phyloP scores from a whole-genome alignment of 2,113 vertebrate species.

The Cheilinus undulatus region DNA sequence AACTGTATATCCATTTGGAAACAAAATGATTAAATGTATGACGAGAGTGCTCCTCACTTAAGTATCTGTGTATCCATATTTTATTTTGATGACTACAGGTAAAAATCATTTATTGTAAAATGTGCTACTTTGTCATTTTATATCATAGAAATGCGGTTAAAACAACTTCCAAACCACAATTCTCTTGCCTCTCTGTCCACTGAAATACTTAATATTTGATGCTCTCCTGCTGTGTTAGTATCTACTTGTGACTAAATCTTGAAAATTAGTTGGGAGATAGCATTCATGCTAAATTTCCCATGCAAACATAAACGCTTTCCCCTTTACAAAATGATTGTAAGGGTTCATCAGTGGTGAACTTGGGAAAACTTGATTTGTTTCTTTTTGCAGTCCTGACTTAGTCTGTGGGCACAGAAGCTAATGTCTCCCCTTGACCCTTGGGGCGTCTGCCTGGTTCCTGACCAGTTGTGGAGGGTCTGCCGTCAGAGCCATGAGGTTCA shows the following conservation, averaged over 20 bases:
- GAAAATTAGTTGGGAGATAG: conserved; percentile 22
- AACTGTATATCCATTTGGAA: too few species aligned
- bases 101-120: too few species aligned
- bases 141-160: too few species aligned
- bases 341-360: conserved; percentile 9
- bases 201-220: too few species aligned
- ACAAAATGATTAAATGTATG: too few species aligned
- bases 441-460: conserved; percentile 47
- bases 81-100: too few species aligned
- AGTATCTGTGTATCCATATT: too few species aligned
- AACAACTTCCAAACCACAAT: too few species aligned
- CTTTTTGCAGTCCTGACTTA: conserved; percentile 33
- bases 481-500: conserved; percentile 63
- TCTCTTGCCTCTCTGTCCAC: too few species aligned
- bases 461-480: conserved; percentile 46
- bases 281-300: conserved; percentile 8
- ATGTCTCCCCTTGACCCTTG: conserved; percentile 38
- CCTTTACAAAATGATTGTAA: background rate
- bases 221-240: conserved; percentile 24
- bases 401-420: conserved; percentile 19
- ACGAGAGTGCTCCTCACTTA: too few species aligned
- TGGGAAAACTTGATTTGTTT: conserved; percentile 8
- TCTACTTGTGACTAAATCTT: conserved; percentile 25
- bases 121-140: too few species aligned
- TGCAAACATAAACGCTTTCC: background rate